Evolutionary conservation across 2,888 invertebrate species (phyloP).

Genomic region (Ormia ochracea): DNA sequence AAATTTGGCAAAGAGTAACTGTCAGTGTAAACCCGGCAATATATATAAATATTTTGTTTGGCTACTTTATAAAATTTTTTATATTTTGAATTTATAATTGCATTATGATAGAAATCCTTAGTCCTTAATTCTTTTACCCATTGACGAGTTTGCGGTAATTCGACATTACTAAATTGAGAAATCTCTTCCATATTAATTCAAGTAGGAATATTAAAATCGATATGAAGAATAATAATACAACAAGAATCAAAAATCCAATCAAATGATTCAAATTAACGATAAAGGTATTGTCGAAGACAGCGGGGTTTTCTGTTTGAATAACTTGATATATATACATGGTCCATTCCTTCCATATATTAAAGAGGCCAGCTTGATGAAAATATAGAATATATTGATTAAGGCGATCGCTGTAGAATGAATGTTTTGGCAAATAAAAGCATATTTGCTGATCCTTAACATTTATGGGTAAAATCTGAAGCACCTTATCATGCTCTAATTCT

Average conservation of each 20-base stretch:
- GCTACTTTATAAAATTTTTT: no score
- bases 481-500: neutral
- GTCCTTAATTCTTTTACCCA: no score
- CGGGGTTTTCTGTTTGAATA: neutral
- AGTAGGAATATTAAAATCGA: conserved; percentile 58
- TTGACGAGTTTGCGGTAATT: no score
- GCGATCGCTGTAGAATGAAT: conserved; percentile 40
- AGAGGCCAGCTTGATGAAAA: conserved; percentile 38
- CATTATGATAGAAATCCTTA: no score
- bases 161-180: no score
- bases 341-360: conserved; percentile 38
- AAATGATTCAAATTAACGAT: conserved; percentile 48
- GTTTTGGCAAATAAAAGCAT: conserved; percentile 53
- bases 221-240: conserved; percentile 1
- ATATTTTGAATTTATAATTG: no score
- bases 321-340: neutral
- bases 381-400: conserved; percentile 22
- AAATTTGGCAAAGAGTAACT: no score
- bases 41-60: no score
- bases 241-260: conserved; percentile 29
- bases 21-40: no score
- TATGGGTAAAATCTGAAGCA: conserved; percentile 18
- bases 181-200: conserved; percentile 60
- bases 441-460: conserved; percentile 41
- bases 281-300: neutral